Percentiles rank a stretch among this genome's conserved stretches.
These are phyloP conservation scores for Aplysina aerophoba DNA, from an alignment of 37 sponge, comb jelly and placozoan genomes.

Conservation along the genomic window DNA sequence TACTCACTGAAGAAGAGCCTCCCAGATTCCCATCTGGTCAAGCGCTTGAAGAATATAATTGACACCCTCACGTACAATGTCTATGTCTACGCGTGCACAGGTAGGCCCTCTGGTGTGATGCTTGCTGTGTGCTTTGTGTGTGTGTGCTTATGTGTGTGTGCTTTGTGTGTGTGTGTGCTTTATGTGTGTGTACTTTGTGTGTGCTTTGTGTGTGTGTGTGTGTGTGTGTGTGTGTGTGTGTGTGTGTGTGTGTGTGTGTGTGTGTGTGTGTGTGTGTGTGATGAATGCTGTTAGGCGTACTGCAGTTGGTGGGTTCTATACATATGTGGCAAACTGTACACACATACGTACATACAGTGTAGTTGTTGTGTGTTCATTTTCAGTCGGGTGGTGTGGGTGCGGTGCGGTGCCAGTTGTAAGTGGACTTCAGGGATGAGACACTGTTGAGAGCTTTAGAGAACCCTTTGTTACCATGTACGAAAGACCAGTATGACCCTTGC, in stretches of 20 bases:
- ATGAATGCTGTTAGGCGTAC: neutral
- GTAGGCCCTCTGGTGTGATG: constrained; percentile 33
- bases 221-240: constrained; percentile 3
- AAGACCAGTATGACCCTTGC: too few species aligned
- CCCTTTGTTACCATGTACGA: too few species aligned
- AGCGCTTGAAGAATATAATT: constrained; percentile 94
- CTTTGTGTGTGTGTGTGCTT: constrained; percentile 3
- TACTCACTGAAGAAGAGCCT: constrained; percentile 86
- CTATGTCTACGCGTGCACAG: constrained; percentile 99
- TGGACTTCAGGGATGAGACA: too few species aligned
- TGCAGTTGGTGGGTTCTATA: neutral
- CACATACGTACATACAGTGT: constrained; percentile 7
- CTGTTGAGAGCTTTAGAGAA: too few species aligned
- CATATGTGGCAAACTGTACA: neutral
- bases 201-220: neutral
- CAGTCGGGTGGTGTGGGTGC: too few species aligned
- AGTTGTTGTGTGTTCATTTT: neutral
- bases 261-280: neutral
- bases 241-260: neutral
- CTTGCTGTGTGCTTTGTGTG: neutral
- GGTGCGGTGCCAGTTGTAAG: too few species aligned
- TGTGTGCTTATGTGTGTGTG: constrained; percentile 26
- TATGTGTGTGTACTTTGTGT: neutral
- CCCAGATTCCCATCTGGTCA: constrained; percentile 89
- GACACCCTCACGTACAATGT: constrained; percentile 95